Evolutionary conservation across 37 sponge, comb jelly and placozoan species (phyloP).

Genomic region (Axinella damicornis): DNA sequence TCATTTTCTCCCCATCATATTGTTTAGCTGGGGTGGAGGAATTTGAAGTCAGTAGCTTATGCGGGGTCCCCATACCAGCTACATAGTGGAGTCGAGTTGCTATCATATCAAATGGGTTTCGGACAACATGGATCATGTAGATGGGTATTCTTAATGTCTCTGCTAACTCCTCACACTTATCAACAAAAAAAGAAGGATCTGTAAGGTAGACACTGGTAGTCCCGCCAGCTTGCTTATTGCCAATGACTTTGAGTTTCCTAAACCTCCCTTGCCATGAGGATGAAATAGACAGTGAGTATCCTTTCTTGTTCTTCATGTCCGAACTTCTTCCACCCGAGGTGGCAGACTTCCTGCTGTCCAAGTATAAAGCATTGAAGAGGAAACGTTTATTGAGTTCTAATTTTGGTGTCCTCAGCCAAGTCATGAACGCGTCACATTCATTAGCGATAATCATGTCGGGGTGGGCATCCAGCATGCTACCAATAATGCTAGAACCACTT

Average conservation of each 20-base stretch:
- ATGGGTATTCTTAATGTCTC: conserved; percentile 11
- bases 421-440: conserved; percentile 51
- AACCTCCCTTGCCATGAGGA: conserved; percentile 59
- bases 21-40: no score
- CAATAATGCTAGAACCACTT: conserved; percentile 70
- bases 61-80: neutral
- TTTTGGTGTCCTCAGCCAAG: neutral
- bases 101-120: conserved; percentile 56
- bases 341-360: neutral
- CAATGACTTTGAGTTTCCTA: conserved; percentile 35
- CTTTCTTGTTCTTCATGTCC: conserved; percentile 2
- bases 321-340: conserved; percentile 5
- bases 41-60: neutral
- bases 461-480: conserved; percentile 67
- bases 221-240: conserved; percentile 52
- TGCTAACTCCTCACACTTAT: neutral
- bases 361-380: conserved; percentile 39
- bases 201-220: neutral
- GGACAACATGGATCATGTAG: conserved; percentile 21
- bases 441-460: conserved; percentile 64
- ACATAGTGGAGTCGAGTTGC: conserved; percentile 29
- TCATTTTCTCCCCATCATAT: no score
- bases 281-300: conserved; percentile 29
- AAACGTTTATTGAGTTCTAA: neutral
- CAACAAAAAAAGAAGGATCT: neutral